These are phyloP conservation scores for Jaculus jaculus DNA, from an alignment of 2,113 vertebrate species.

Conservation along the genomic window DNA sequence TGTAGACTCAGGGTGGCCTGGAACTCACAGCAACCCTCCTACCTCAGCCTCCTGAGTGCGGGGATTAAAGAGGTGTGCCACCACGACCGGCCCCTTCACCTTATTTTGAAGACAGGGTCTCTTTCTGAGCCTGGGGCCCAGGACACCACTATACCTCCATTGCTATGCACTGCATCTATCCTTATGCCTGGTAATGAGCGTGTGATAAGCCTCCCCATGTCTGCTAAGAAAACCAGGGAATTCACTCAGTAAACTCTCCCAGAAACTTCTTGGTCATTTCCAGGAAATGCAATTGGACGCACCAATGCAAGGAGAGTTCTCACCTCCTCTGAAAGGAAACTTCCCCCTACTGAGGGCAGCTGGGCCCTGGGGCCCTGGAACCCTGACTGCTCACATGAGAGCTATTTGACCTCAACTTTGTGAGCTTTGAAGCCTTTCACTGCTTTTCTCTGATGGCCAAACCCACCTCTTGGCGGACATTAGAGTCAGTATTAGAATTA, in stretches of 20 bases:
- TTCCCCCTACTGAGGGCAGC: slow-evolving; percentile 65
- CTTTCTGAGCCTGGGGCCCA: neutral
- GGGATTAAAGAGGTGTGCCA: no score
- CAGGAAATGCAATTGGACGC: neutral
- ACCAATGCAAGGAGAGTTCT: neutral
- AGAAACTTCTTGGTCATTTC: neutral
- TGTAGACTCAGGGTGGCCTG: no score
- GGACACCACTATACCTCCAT: neutral
- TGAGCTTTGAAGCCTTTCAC: slow-evolving; percentile 81
- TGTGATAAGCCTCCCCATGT: neutral
- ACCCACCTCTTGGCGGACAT: slow-evolving; percentile 76
- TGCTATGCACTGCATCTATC: neutral
- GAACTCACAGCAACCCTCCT: no score
- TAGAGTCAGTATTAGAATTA: neutral
- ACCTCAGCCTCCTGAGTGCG: no score
- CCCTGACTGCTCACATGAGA: slow-evolving; percentile 65
- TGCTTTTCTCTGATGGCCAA: slow-evolving; percentile 80
- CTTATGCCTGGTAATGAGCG: neutral
- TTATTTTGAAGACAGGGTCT: no score
- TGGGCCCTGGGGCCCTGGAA: slow-evolving; percentile 19
- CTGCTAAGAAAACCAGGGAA: neutral
- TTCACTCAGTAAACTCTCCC: neutral
- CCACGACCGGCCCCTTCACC: no score
- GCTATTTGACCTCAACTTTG: slow-evolving; percentile 79
- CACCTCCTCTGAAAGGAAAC: neutral